Percentiles rank a stretch among this genome's conserved stretches.
phyloP scores from a whole-genome alignment of 2,888 invertebrate genomes.

The Pollenia griseotomentosa region DNA sequence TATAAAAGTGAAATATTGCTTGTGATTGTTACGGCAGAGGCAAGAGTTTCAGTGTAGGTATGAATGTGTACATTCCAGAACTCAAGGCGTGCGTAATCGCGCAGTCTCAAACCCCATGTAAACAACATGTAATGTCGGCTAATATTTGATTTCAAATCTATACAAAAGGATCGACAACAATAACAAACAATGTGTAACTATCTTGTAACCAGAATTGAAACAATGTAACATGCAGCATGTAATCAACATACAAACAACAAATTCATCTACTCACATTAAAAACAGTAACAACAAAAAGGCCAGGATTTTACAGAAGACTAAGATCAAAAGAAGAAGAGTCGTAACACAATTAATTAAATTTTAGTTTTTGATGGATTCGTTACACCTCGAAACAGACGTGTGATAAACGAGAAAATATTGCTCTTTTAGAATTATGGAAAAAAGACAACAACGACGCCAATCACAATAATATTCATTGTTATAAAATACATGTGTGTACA shows the following conservation, averaged over 20 bases:
- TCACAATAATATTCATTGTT: background rate
- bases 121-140: conserved; percentile 73
- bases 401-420: conserved; percentile 71
- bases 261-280: conserved; percentile 40
- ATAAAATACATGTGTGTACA: background rate
- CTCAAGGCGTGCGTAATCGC: conserved; percentile 76
- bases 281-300: conserved; percentile 18
- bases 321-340: conserved; percentile 66
- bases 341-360: conserved; percentile 76
- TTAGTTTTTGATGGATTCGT: conserved; percentile 77
- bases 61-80: conserved; percentile 28
- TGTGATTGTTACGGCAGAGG: conserved; percentile 16
- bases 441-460: conserved; percentile 12
- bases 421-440: conserved; percentile 18
- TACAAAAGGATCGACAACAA: conserved; percentile 26
- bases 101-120: conserved; percentile 73
- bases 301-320: conserved; percentile 5
- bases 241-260: conserved; percentile 64
- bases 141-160: conserved; percentile 67
- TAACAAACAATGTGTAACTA: conserved; percentile 49
- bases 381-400: conserved; percentile 73
- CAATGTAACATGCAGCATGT: conserved; percentile 56
- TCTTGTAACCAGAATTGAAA: conserved; percentile 36
- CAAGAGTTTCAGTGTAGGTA: background rate
- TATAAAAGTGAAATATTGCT: conserved; percentile 76